Base-by-base conservation (phyloP, 2,113 vertebrate species). In the Nyctereutes procyonoides region DNA sequence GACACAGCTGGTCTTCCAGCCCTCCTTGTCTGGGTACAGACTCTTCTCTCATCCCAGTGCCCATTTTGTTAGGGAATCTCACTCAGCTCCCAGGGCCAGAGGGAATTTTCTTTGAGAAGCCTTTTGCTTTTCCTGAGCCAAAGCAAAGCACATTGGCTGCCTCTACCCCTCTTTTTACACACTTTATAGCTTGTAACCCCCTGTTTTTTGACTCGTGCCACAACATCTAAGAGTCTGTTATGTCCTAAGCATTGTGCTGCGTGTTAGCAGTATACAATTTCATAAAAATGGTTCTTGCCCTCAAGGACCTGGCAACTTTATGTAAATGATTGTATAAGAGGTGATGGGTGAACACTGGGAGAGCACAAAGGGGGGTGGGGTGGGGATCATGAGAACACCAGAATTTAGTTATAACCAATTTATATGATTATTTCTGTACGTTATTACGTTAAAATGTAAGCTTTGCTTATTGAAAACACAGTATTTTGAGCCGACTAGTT, bases 401-500 rank as follows among this genome's bases (percentile, higher is more conserved):
- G 38, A 76, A 53, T 88, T 97, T 77, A 38, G 2, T 58, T 83
- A 83, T 24, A 60, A 85, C 73, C 48, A 89, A 30, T 60, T 92
- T 77, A 55, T 30, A 3, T 94, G 28, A 9, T 84, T 87, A 60
- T 43, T 69, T 97, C 97, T 83, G 16, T 95, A 88, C 89, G n/a
- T 83, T 88, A 81, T 80, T 80, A 95, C 22, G 38, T 90, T 87
- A 85, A 22, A 77, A 56, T 84, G 8, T 17, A 95, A 77, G 2
- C 24, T 74, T 94, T 88, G 60, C 35, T 32, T 58, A 94, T 91
- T 85, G 71, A 92, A 94, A 95, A 85, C 10, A 30, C 10, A 76
- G 1, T 88, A 62, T 69, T 81, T 96, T 81, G 65, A 90, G 43
- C 53, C 90, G 71, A 67, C 7, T 11, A 28, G 69, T 97, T 95